Percentiles rank a stretch among this genome's conserved stretches.
Conservation (phyloP, 2,113 vertebrate genomes). For the Pachyramphus minor region DNA sequence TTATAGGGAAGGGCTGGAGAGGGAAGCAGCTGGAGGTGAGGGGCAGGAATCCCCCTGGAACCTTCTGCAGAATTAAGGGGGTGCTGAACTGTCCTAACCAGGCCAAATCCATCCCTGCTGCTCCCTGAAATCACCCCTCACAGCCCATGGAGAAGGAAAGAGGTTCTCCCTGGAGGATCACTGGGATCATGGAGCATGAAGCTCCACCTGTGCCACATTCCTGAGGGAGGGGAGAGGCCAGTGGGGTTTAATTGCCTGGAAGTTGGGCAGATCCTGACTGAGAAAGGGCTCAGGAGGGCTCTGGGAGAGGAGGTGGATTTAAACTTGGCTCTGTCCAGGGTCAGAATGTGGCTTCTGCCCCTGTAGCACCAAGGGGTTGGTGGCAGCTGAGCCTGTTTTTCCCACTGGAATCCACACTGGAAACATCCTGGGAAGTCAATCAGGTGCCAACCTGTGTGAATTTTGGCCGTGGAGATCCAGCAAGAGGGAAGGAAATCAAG, state of each 20-base stretch:
- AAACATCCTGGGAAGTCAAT: background rate
- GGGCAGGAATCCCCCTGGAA: background rate
- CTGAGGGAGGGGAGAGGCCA: background rate
- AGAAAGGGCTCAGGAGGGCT: background rate
- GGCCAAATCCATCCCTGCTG: background rate
- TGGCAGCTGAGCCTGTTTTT: background rate
- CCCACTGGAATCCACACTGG: background rate
- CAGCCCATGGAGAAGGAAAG: background rate
- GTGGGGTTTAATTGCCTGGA: background rate
- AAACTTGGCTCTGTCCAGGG: background rate
- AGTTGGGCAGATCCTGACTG: background rate
- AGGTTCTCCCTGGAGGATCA: background rate
- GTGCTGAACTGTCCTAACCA: background rate
- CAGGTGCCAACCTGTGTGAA: background rate
- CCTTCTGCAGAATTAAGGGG: background rate
- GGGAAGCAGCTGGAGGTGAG: background rate
- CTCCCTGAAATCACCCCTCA: background rate
- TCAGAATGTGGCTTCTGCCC: accelerated
- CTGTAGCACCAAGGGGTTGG: background rate
- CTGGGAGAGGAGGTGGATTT: background rate
- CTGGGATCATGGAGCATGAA: background rate
- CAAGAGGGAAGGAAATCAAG: background rate
- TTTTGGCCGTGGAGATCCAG: background rate
- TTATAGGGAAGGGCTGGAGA: background rate
- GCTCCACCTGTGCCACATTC: background rate